Base-by-base conservation (phyloP, 92 coral and sea anemone genomes). In the Galaxea fascicularis region DNA sequence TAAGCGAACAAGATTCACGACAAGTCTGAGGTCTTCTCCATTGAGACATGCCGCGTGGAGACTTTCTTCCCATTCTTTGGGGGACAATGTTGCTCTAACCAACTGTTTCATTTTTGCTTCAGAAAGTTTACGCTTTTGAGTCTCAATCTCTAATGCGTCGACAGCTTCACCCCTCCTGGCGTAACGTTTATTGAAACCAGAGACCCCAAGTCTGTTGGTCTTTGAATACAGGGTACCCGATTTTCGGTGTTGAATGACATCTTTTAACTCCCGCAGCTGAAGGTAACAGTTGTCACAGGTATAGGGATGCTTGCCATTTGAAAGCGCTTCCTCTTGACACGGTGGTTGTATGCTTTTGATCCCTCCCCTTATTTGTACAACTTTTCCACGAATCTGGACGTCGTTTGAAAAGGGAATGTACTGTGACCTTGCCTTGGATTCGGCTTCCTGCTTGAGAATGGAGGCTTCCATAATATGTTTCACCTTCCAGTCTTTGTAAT, bases 341-440 rank as follows among this genome's bases (percentile, higher is more conserved):
- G 87, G 91, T 13, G 91, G 87, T 10, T 86, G 35, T 4, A 78
- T 73, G 47, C 90, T 86, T 54, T 87, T 87, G 52, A 87, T 87
- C 2, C 77, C 87, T 39, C 87, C 87, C 0, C 35, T 51, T 24
- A 87, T 71, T 6, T 15, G 26, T 1, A 71, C 56, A 4, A 46
- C 28, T 8, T 78, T 86, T 1, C 90, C 90, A 60, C 78, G 25
- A 52, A 86, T 41, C 25, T 49, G 0, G 10, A 85, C 76, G 9
- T 78, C 31, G 24, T 71, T 65, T 6, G 56, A 27, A 1, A n/a
- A 1, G 12, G 84, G 28, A 29, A 84, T 58, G 64, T 21, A 84
- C 20, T 74, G 51, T 10, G 82, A 84, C 35, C 72, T 47, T n/a
- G 7, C 45, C 8, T 39, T 31, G 12, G 69, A 67, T 11, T 52